Percentiles rank a stretch among this genome's conserved stretches.
Conservation (phyloP, 2,888 invertebrate genomes). For the Eristalinus sepulchralis region DNA sequence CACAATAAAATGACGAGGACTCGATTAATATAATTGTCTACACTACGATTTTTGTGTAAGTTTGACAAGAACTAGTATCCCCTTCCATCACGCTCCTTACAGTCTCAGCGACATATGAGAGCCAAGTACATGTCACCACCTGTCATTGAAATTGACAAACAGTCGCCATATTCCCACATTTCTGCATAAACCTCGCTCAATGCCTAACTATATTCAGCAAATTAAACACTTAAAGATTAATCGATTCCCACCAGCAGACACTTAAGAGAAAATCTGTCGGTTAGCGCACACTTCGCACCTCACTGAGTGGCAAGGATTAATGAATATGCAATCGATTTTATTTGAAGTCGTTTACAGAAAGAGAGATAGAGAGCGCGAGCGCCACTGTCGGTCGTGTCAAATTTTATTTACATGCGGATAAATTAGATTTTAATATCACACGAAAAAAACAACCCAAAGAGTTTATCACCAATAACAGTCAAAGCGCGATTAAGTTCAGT, state of each 20-base stretch:
- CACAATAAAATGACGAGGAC: too few relatives aligned
- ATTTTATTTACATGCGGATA: background rate
- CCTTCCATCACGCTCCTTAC: background rate
- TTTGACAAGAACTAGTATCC: too few relatives aligned
- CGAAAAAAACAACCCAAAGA: background rate
- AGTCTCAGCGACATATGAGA: background rate
- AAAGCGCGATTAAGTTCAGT: background rate
- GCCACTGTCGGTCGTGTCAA: background rate
- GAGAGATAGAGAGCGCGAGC: background rate
- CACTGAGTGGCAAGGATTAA: background rate
- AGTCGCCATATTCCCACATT: background rate
- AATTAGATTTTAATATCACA: background rate
- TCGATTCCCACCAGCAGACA: background rate
- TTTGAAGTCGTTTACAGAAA: background rate
- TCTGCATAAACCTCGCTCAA: background rate
- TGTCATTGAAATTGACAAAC: background rate
- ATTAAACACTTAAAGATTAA: background rate
- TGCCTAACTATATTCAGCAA: background rate
- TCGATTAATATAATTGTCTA: too few relatives aligned
- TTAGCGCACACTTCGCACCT: background rate
- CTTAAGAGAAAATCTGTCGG: background rate
- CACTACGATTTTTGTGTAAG: too few relatives aligned
- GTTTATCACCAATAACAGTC: background rate
- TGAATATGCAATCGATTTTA: background rate
- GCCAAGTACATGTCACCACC: background rate